Percentiles rank a stretch among this genome's conserved stretches.
These are phyloP conservation scores for Hassar affinis DNA, from an alignment of 2,113 vertebrate genomes.

Conservation along the genomic window DNA sequence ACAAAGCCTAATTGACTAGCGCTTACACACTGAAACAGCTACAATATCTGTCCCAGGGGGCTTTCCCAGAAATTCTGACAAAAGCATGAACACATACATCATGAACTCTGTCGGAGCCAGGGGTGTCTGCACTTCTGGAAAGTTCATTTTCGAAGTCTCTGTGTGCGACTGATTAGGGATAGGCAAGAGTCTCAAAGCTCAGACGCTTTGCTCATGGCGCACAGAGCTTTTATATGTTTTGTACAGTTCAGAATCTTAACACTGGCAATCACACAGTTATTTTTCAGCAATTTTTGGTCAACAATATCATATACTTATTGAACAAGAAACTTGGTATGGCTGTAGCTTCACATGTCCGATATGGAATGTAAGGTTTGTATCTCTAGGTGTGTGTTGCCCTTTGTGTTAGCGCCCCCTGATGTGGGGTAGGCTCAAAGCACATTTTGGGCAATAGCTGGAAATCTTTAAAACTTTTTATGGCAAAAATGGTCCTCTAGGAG, in stretches of 20 bases:
- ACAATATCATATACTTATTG: too few species aligned
- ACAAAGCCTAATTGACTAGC: constrained; percentile 7
- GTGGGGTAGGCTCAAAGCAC: too few species aligned
- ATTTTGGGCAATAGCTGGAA: too few species aligned
- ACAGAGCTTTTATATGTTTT: background rate
- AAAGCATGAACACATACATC: background rate
- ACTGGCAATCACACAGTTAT: too few species aligned
- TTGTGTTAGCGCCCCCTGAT: too few species aligned
- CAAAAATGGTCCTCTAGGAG: too few species aligned
- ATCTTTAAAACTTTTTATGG: too few species aligned
- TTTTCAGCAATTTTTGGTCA: too few species aligned
- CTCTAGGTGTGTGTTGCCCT: too few species aligned
- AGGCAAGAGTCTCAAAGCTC: background rate
- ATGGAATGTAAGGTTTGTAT: too few species aligned
- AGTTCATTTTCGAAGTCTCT: background rate
- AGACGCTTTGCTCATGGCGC: background rate
- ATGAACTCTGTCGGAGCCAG: background rate
- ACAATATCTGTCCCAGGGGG: background rate
- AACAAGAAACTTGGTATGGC: too few species aligned
- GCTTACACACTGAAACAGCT: background rate
- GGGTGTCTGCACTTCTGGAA: background rate
- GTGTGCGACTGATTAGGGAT: background rate
- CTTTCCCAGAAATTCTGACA: constrained; percentile 4
- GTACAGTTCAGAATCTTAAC: background rate
- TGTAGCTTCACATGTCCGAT: too few species aligned